A percentile compares a stretch with the other conserved stretches of the same genome.
Evolutionary conservation across 2,888 invertebrate genomes (phyloP).

Genomic region (Hermaeophaga mercurialis): DNA sequence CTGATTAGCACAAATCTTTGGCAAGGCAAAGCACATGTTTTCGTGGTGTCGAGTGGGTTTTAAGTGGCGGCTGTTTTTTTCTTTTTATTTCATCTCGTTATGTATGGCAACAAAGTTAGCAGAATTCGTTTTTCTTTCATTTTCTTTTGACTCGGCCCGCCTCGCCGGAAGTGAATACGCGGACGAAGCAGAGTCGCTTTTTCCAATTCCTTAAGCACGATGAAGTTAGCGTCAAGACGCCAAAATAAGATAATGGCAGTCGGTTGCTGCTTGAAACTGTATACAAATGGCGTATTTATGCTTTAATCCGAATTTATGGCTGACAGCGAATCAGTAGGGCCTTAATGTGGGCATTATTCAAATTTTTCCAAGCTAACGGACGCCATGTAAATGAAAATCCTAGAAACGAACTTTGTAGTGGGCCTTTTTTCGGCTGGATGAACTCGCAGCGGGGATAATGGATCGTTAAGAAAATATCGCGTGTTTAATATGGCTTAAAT

Average conservation of each 20-base stretch:
- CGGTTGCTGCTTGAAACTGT: constrained; percentile 41
- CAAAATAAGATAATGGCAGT: constrained; percentile 45
- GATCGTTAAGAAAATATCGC: constrained; percentile 1
- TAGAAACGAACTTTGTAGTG: constrained; percentile 19
- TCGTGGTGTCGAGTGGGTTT: too few species aligned
- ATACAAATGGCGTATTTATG: constrained; percentile 50
- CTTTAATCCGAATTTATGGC: constrained; percentile 47
- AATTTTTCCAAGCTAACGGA: constrained; percentile 24
- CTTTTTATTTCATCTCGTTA: not conserved
- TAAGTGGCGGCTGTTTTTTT: too few species aligned
- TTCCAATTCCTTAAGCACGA: constrained; percentile 46
- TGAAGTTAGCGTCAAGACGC: constrained; percentile 44
- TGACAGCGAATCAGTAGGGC: constrained; percentile 29
- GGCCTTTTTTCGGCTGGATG: constrained; percentile 12
- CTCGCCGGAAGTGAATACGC: constrained; percentile 11
- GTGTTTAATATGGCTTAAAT: too few species aligned
- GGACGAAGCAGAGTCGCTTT: constrained; percentile 45
- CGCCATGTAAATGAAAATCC: constrained; percentile 21
- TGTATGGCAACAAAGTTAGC: constrained; percentile 5
- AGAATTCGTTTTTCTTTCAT: not conserved
- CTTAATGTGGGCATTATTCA: constrained; percentile 30
- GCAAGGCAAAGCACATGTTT: too few species aligned
- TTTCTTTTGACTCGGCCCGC: not conserved
- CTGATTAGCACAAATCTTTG: too few species aligned
- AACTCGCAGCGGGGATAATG: constrained; percentile 3